Evolutionary conservation across 2,888 invertebrate genomes (phyloP), one percentile per base, ranked within the genome.

Genomic region (Ctena decussata): DNA sequence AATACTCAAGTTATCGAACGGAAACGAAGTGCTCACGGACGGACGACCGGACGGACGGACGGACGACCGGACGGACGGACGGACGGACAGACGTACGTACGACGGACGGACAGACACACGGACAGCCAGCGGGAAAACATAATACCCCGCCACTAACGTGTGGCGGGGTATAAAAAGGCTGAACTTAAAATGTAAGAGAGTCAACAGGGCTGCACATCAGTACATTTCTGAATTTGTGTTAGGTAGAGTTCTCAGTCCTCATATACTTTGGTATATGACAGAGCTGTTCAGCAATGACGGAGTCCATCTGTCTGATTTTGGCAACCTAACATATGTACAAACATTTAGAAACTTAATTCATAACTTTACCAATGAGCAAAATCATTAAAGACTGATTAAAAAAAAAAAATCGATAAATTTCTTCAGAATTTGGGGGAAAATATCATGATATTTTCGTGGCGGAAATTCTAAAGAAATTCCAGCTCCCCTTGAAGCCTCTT

Each of bases 281-380:
- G 65, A 32, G 27, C 65, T 65, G 65, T n/a, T 65, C 65, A 65
- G 65, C n/a, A 24, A 53, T 53, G 53, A 53, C 24, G 53, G 53
- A 24, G 21, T n/a, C 21, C 53, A 53, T 53, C 53, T 53, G 11
- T 53, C 53, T 53, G 53, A 53, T 15, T 53, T 53, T 6, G 53
- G 53, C 5, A 53, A 53, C 18, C 21, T 53, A 53, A 53, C 11
- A 53, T 53, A 53, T 24, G 24, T 53, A 53, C 53, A 53, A 11
- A 53, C 53, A n/a, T 53, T n/a, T 6, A n/a, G 53, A 53, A 53
- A 15, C n/a, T n/a, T n/a, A n/a, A n/a, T 53, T 53, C 24, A 53
- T 53, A 5, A 8, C 6, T 24, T 12, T n/a, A 6, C 6, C 21
- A n/a, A 53, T 53, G 11, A 15, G n/a, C 24, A 53, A 53, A 11